Percentiles rank a stretch among this genome's conserved stretches.
Conservation (phyloP, 2,797 vertebrate genomes). For the Myotis vivesi region DNA sequence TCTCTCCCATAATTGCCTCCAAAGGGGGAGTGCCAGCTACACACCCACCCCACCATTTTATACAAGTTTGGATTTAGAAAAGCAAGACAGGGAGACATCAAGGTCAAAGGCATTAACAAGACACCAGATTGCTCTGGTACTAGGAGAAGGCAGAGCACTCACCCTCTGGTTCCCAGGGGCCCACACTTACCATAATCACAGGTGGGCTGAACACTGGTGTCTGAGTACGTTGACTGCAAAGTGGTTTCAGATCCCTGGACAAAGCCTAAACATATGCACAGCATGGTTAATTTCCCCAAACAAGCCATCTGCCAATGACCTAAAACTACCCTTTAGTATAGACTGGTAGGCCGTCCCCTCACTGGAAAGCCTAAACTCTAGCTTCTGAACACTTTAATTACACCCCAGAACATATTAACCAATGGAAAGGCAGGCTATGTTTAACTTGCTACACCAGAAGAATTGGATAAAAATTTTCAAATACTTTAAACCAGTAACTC, state of each 20-base stretch:
- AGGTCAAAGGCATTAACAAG: background rate
- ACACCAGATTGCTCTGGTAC: background rate
- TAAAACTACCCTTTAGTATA: background rate
- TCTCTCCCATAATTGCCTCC: background rate
- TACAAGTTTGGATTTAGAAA: background rate
- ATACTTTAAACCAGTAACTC: background rate
- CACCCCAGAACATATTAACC: background rate
- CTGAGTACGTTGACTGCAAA: slow-evolving; percentile 75
- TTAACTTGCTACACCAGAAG: background rate
- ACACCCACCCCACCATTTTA: background rate
- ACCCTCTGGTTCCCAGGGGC: background rate
- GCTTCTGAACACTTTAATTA: background rate
- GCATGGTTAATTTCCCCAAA: slow-evolving; percentile 55
- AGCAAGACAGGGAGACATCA: background rate
- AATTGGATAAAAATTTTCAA: background rate
- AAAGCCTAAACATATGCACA: slow-evolving; percentile 73
- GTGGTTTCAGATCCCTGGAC: slow-evolving; percentile 80
- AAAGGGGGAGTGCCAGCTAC: background rate
- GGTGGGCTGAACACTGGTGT: slow-evolving; percentile 73
- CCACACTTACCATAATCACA: slow-evolving; percentile 78
- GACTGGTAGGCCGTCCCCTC: background rate
- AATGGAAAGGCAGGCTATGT: background rate
- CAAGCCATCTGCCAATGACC: background rate
- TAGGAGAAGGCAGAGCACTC: background rate
- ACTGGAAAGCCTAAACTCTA: background rate